Base-by-base conservation (phyloP, 2,888 invertebrate genomes). In the Euspilapteryx auroguttella region DNA sequence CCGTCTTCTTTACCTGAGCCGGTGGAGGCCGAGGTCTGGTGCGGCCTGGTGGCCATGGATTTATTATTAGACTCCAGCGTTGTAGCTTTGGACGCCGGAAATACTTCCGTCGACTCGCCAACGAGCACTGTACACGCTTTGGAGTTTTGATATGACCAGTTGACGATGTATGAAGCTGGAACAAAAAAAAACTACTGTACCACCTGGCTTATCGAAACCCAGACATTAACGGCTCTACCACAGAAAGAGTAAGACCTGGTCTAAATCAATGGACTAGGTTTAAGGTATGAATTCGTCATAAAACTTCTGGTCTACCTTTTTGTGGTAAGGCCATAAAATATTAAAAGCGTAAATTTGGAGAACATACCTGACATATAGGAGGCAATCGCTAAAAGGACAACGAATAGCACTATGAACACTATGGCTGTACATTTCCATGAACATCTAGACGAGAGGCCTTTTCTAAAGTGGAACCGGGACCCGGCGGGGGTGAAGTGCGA, bases 351-450 rank as follows among this genome's bases (percentile, higher is more conserved):
- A 29, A 29, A 27, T 11, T 2, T 2, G 11, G 12, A 28, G 12
- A 2, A 31, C 12, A 51, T 73, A 93, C 93, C 91, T 78, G 89
- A 87, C 76, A 94, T 86, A 75, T 92, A 92, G 42, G 88, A 85
- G 42, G 93, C 80, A 40, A 89, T 86, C 40, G 91, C 87, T 50
- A 87, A 82, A 44, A 94, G 80, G 49, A 90, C 81, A 45, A 90
- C 83, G 45, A 89, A 86, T 45, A 93, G 80, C 64, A 90, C 82
- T 55, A 93, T 87, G 57, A 92, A 87, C 42, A 88, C 84, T 55
- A 95, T 88, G 38, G 94, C 92, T 42, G 92, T 86, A 69, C 94
- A 91, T 65, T 89, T 89, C 91, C 94, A 94, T 37, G 91, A 89
- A 73, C 95, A 95, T 48, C 83, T 81, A 44, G 89, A 87, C 32